A percentile compares a stretch with the other conserved stretches of the same genome.
Conservation (phyloP, 2,113 vertebrate genomes). For the Fulica atra region DNA sequence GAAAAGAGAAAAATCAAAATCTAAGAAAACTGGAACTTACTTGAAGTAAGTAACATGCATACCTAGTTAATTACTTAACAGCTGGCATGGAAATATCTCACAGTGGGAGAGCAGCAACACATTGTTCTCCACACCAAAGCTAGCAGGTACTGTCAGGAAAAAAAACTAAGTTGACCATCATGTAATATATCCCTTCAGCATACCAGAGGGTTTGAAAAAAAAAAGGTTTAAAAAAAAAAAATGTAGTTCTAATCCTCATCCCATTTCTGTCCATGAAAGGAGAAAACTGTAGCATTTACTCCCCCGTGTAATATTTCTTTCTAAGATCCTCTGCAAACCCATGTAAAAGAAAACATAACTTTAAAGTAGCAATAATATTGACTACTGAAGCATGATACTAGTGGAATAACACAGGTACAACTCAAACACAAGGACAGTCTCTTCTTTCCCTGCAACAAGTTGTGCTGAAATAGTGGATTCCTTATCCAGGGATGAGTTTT, state of each 20-base stretch:
- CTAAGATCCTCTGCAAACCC: background rate
- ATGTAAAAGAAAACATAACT: background rate
- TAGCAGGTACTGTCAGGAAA: background rate
- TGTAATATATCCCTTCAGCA: background rate
- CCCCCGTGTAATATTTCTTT: background rate
- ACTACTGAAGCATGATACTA: background rate
- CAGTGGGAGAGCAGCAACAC: background rate
- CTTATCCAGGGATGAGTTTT: background rate
- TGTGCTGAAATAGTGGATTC: background rate
- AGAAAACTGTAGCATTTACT: background rate
- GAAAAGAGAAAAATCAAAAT: background rate
- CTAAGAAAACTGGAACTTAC: background rate
- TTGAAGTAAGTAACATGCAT: background rate
- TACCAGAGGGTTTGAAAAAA: background rate
- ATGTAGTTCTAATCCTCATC: background rate
- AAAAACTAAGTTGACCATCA: background rate
- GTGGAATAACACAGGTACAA: background rate
- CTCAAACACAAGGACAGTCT: background rate
- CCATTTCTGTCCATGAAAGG: conserved; percentile 52
- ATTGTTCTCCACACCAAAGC: background rate
- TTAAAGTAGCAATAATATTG: background rate
- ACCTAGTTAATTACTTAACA: conserved; percentile 6
- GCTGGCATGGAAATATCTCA: background rate
- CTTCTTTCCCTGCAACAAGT: background rate
- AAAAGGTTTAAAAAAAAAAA: background rate